phyloP scores from a whole-genome alignment of 2,113 vertebrate genomes.

The Thymallus thymallus region DNA sequence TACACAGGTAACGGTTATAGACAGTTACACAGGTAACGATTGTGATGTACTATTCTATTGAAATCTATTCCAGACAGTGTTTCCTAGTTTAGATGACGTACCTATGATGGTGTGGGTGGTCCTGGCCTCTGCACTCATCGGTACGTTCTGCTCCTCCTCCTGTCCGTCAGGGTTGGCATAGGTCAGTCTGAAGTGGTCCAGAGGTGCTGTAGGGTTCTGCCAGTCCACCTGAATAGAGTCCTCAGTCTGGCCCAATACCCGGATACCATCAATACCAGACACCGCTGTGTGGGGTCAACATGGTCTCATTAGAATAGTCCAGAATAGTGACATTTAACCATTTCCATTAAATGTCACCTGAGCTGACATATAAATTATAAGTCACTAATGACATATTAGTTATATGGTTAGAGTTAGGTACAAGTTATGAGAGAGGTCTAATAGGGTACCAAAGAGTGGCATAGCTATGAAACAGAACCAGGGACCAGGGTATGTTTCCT shows the following conservation, averaged over 20 bases:
- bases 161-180: conserved; percentile 69
- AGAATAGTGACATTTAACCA: too few relatives aligned
- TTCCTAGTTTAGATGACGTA: conserved; percentile 45
- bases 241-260: conserved; percentile 82
- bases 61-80: neutral
- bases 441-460: too few relatives aligned
- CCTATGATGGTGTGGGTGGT: conserved; percentile 82
- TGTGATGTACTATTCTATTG: neutral
- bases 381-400: too few relatives aligned
- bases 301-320: too few relatives aligned
- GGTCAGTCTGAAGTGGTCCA: conserved; percentile 83
- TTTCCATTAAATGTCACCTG: too few relatives aligned
- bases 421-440: too few relatives aligned
- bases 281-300: conserved; percentile 58
- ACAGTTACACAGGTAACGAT: too few relatives aligned
- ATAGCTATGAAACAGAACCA: too few relatives aligned
- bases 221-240: conserved; percentile 84
- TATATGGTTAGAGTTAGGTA: too few relatives aligned
- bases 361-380: too few relatives aligned
- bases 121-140: conserved; percentile 77
- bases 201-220: conserved; percentile 76
- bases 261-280: conserved; percentile 67
- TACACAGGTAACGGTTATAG: too few relatives aligned
- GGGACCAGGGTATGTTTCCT: too few relatives aligned
- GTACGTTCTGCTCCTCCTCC: conserved; percentile 72